Evolutionary conservation across 2,113 vertebrate genomes (phyloP).

Genomic region (Neotragus moschatus): DNA sequence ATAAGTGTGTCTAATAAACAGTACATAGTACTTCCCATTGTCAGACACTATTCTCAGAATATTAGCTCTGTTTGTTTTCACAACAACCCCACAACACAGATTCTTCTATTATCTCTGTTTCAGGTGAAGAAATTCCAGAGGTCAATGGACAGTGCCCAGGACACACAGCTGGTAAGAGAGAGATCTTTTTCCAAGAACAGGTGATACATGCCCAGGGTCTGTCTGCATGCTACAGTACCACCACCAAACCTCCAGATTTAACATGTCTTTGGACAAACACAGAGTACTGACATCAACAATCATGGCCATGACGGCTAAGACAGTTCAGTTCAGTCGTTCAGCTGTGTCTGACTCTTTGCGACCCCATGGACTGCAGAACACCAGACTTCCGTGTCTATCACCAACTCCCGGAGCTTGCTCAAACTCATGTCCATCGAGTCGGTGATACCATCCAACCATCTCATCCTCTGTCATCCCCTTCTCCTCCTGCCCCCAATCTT

Average conservation of each 20-base stretch:
- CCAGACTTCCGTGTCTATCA: neutral
- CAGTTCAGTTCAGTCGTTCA: neutral
- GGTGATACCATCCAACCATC: neutral
- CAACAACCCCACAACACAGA: neutral
- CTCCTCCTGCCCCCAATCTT: neutral
- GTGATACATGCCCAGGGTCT: neutral
- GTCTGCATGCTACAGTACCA: accelerated
- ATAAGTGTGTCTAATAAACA: neutral
- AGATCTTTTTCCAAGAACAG: neutral
- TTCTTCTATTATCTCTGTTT: no score
- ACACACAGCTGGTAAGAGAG: neutral
- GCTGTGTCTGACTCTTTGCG: neutral
- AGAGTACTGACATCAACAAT: accelerated
- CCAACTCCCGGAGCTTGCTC: neutral
- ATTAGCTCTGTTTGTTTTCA: neutral
- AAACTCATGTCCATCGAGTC: neutral
- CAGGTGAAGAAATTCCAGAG: neutral
- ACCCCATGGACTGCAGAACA: neutral
- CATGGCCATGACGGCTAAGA: neutral
- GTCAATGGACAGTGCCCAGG: accelerated
- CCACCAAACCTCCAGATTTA: neutral
- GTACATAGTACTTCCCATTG: accelerated
- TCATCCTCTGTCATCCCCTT: neutral
- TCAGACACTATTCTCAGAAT: neutral
- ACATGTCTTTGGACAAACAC: neutral